These are phyloP conservation scores for Takifugu bimaculatus DNA, from an alignment of 2,113 vertebrate genomes.

Conservation along the genomic window DNA sequence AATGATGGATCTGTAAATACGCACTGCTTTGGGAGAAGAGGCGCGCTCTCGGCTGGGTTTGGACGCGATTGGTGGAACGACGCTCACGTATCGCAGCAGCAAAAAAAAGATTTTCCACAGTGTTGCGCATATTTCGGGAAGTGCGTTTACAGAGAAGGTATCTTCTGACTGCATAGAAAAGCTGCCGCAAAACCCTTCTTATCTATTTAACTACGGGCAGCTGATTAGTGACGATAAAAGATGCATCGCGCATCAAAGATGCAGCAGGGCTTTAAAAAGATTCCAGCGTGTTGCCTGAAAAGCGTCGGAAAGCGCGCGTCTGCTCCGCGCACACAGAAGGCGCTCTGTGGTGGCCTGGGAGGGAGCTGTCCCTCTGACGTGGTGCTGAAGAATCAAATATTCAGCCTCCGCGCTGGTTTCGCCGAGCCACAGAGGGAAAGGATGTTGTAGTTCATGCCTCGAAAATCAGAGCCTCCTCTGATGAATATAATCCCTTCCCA, in stretches of 20 bases:
- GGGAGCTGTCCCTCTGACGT: constrained; percentile 62
- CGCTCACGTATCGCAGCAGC: too few species aligned
- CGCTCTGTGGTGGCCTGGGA: constrained; percentile 26
- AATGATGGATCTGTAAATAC: constrained; percentile 29
- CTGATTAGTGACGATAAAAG: background rate
- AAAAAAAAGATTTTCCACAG: background rate
- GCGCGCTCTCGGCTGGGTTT: constrained; percentile 15
- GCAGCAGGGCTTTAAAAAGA: background rate
- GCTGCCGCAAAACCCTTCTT: too few species aligned
- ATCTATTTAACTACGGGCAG: too few species aligned
- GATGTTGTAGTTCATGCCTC: background rate
- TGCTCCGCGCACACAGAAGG: constrained; percentile 32
- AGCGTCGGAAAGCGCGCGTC: background rate
- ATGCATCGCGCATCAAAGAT: constrained; percentile 10
- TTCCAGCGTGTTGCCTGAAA: background rate
- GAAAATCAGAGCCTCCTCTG: constrained; percentile 7
- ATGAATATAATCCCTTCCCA: constrained; percentile 3
- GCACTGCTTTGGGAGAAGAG: constrained; percentile 24
- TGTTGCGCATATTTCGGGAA: background rate
- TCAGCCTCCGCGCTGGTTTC: constrained; percentile 9
- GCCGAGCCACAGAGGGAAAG: constrained; percentile 7
- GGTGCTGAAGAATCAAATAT: constrained; percentile 68
- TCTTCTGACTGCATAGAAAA: background rate
- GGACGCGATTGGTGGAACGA: too few species aligned
- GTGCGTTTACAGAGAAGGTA: too few species aligned